Evolutionary conservation across 2,113 vertebrate genomes (phyloP).

Genomic region (Actinemys pallida): DNA sequence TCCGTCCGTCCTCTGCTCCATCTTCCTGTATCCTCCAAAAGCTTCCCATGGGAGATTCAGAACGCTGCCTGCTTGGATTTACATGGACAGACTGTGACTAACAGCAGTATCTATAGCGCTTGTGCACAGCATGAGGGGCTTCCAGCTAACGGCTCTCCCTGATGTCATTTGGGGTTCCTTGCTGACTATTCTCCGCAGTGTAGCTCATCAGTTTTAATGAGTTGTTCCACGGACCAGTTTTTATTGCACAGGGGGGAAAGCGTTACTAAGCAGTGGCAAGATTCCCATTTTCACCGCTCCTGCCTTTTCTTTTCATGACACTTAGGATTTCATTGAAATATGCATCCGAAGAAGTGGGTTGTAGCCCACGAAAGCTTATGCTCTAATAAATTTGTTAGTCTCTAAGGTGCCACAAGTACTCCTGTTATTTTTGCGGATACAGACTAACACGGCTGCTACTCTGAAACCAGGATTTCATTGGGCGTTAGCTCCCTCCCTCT

Average conservation of each 20-base stretch:
- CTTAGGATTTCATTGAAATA: accelerated
- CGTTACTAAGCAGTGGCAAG: accelerated
- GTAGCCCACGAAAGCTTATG: no score
- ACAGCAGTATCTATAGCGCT: neutral
- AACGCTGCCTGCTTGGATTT: neutral
- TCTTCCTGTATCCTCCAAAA: neutral
- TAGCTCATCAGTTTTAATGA: neutral
- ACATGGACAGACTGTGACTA: neutral
- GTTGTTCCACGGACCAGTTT: neutral
- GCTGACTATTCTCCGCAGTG: accelerated
- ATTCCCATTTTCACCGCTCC: neutral
- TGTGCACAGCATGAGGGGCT: neutral
- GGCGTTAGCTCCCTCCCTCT: neutral
- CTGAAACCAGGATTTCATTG: accelerated
- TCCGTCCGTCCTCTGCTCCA: neutral
- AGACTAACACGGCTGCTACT: no score
- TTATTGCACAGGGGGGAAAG: neutral
- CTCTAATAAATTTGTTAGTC: no score
- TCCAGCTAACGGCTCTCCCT: neutral
- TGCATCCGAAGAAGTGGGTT: no score
- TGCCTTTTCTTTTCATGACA: neutral
- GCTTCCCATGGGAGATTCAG: neutral
- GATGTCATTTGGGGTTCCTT: neutral
- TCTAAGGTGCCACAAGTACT: no score
- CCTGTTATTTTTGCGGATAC: no score